Conservation (phyloP, 2,797 vertebrate genomes). For the Lagodon rhomboides region DNA sequence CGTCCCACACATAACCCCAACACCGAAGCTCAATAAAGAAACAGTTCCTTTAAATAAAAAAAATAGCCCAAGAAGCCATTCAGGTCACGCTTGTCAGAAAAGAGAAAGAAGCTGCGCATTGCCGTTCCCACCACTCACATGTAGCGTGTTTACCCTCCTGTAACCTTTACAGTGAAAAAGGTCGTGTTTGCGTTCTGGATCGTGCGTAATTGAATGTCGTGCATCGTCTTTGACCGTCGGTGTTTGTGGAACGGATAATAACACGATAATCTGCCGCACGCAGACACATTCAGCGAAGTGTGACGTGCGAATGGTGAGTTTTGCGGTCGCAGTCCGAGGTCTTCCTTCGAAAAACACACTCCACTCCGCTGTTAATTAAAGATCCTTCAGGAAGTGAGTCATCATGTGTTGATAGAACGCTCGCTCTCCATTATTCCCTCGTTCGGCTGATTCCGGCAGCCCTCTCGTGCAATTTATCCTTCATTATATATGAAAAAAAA, state of each 20-base stretch:
- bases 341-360: background rate
- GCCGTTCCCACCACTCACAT: too few relatives aligned
- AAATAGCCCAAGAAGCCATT: background rate
- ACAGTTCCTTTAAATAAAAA: too few relatives aligned
- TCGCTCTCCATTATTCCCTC: slow-evolving; percentile 29
- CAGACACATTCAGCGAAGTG: background rate
- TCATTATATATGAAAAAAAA: background rate
- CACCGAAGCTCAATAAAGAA: too few relatives aligned
- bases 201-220: background rate
- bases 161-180: background rate
- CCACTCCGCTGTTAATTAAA: slow-evolving; percentile 26
- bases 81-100: background rate
- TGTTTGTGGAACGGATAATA: slow-evolving; percentile 7
- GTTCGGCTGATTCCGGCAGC: slow-evolving; percentile 22
- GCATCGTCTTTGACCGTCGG: background rate
- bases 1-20: background rate
- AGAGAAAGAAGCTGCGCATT: background rate
- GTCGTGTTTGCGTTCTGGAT: background rate
- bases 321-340: background rate
- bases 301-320: background rate
- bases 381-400: slow-evolving; percentile 30
- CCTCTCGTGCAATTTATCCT: background rate
- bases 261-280: background rate
- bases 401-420: slow-evolving; percentile 34
- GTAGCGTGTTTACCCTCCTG: background rate